Evolutionary conservation across 2,797 vertebrate species (phyloP).

Genomic region (Harpagifer antarcticus): DNA sequence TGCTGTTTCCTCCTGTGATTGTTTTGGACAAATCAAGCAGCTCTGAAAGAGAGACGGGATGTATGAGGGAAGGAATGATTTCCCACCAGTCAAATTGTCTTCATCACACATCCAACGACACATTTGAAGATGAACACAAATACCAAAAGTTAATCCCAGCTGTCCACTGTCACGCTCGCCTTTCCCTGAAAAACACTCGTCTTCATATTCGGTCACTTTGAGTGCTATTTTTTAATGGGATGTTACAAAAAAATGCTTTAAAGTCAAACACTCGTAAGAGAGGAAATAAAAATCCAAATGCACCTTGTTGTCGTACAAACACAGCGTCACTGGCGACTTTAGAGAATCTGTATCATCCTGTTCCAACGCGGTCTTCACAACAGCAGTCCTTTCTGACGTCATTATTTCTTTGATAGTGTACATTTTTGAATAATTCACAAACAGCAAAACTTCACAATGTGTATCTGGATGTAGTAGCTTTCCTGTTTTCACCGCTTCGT

Average conservation of each 20-base stretch:
- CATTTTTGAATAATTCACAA: conserved; percentile 72
- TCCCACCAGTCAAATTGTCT: conserved; percentile 65
- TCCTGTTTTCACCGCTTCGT: conserved; percentile 85
- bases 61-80: conserved; percentile 66
- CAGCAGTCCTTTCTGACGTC: conserved; percentile 40
- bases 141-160: conserved; percentile 73
- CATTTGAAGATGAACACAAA: conserved; percentile 54
- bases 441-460: conserved; percentile 75
- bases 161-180: conserved; percentile 55
- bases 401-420: conserved; percentile 70
- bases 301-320: conserved; percentile 61
- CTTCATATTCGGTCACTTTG: conserved; percentile 65
- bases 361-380: conserved; percentile 54
- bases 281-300: conserved; percentile 52
- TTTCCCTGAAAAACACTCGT: conserved; percentile 49
- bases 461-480: conserved; percentile 87
- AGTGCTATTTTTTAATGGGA: conserved; percentile 59
- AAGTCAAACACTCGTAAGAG: conserved; percentile 46
- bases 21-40: conserved; percentile 80
- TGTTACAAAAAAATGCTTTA: conserved; percentile 67
- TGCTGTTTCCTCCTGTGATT: conserved; percentile 83
- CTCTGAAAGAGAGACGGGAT: conserved; percentile 65
- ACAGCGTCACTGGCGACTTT: conserved; percentile 57
- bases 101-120: conserved; percentile 55
- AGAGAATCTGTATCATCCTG: conserved; percentile 62